Percentiles rank a stretch among this genome's conserved stretches.
phyloP scores from a whole-genome alignment of 2,888 invertebrate species.

The Pheosia gnoma region DNA sequence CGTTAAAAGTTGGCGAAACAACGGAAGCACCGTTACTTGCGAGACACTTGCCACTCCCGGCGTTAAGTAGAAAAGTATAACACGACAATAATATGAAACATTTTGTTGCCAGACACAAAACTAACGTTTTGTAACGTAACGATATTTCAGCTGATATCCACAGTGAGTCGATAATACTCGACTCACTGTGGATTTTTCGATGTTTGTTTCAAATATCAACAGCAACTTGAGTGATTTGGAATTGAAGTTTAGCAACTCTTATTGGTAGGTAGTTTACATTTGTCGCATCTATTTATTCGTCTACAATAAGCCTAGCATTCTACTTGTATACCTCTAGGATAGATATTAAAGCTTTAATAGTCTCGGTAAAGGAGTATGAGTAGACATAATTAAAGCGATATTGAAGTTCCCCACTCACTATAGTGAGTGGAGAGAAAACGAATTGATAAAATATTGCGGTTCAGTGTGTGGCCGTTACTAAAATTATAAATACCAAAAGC shows the following conservation, averaged over 20 bases:
- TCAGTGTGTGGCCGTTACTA: constrained; percentile 53
- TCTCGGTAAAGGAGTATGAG: too few relatives aligned
- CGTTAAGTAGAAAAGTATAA: constrained; percentile 80
- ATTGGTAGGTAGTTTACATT: background rate
- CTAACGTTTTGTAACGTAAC: constrained; percentile 42
- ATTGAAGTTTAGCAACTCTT: too few relatives aligned
- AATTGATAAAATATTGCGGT: constrained; percentile 37
- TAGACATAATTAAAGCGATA: too few relatives aligned
- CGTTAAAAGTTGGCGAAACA: constrained; percentile 82
- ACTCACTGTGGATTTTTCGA: too few relatives aligned
- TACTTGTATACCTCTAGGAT: constrained; percentile 8
- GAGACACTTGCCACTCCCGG: constrained; percentile 76
- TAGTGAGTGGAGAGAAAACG: too few relatives aligned
- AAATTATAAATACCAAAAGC: constrained; percentile 73
- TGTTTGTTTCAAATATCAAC: constrained; percentile 20
- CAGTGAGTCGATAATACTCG: constrained; percentile 42
- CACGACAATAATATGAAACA: constrained; percentile 75
- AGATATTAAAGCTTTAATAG: too few relatives aligned
- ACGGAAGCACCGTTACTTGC: constrained; percentile 71
- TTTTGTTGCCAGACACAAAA: constrained; percentile 63
- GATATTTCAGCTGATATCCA: constrained; percentile 63
- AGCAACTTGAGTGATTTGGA: constrained; percentile 24
- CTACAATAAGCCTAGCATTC: background rate
- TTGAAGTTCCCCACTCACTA: too few relatives aligned
- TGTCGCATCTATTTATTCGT: background rate